Evolutionary conservation across 2,888 invertebrate genomes (phyloP).

Genomic region (Globia sparganii): DNA sequence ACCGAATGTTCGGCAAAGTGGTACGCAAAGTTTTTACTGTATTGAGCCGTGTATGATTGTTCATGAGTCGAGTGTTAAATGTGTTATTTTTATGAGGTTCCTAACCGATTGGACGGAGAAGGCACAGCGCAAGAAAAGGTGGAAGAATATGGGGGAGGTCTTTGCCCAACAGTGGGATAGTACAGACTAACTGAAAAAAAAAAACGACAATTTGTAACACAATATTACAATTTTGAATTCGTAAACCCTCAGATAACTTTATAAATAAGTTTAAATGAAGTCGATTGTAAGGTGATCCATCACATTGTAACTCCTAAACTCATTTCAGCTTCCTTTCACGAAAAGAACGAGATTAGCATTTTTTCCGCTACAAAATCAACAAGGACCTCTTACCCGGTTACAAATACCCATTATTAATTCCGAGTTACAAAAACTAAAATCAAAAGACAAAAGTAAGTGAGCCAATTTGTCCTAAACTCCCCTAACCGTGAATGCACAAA

Average conservation of each 20-base stretch:
- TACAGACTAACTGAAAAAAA: no score
- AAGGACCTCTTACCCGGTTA: constrained; percentile 21
- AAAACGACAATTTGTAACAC: constrained; percentile 1
- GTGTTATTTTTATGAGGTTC: no score
- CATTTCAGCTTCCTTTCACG: constrained; percentile 35
- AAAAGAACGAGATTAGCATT: constrained; percentile 55
- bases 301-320: constrained; percentile 45
- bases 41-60: no score
- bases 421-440: constrained; percentile 63
- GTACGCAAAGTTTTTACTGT: no score
- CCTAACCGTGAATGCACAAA: constrained; percentile 73
- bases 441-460: constrained; percentile 63
- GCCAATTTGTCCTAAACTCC: constrained; percentile 62
- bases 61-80: no score
- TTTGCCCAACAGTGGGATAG: no score
- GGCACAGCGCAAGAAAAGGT: no score
- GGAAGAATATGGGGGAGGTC: no score
- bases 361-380: constrained; percentile 48
- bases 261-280: constrained; percentile 49
- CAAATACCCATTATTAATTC: constrained; percentile 54
- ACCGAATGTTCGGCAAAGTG: no score
- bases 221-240: constrained; percentile 28
- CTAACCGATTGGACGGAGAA: no score
- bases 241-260: constrained; percentile 27
- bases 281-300: constrained; percentile 49